Percentiles rank a stretch among this genome's conserved stretches.
Evolutionary conservation across 2,797 vertebrate species (phyloP).

Genomic region (Bradypodion ventrale): DNA sequence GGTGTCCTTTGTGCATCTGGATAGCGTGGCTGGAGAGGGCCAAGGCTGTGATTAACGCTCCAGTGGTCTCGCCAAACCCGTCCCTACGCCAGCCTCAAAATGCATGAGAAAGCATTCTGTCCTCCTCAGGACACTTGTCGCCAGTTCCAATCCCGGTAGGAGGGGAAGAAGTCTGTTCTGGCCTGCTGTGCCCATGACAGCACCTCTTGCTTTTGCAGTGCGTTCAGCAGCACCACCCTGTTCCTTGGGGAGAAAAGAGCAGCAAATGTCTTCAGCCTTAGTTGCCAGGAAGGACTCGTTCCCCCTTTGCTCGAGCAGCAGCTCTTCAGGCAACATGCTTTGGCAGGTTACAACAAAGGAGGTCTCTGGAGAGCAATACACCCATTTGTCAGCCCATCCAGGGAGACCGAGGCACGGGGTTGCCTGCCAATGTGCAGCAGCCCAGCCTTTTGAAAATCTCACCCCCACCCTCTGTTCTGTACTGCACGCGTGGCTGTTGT

Average conservation of each 20-base stretch:
- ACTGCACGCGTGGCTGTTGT: background rate
- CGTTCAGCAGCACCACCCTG: background rate
- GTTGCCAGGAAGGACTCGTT: background rate
- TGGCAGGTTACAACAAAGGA: background rate
- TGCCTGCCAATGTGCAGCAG: background rate
- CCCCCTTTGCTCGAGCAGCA: background rate
- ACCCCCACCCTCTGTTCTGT: background rate
- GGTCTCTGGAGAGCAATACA: background rate
- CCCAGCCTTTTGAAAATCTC: too few species aligned
- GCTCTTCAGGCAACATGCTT: background rate
- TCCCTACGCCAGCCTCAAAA: background rate
- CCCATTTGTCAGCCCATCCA: background rate
- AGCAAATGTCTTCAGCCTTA: background rate
- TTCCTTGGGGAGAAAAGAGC: background rate
- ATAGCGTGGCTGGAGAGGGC: background rate
- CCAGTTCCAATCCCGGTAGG: background rate
- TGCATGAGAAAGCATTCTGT: background rate
- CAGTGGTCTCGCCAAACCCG: too few species aligned
- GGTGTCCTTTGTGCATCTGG: accelerated
- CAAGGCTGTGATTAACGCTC: background rate
- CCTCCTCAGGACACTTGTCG: background rate
- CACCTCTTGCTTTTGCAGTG: background rate
- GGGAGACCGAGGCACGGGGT: too few species aligned
- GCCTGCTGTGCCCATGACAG: background rate
- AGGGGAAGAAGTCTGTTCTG: background rate